Conservation (phyloP, 2,888 invertebrate genomes). For the Ophion costatus region DNA sequence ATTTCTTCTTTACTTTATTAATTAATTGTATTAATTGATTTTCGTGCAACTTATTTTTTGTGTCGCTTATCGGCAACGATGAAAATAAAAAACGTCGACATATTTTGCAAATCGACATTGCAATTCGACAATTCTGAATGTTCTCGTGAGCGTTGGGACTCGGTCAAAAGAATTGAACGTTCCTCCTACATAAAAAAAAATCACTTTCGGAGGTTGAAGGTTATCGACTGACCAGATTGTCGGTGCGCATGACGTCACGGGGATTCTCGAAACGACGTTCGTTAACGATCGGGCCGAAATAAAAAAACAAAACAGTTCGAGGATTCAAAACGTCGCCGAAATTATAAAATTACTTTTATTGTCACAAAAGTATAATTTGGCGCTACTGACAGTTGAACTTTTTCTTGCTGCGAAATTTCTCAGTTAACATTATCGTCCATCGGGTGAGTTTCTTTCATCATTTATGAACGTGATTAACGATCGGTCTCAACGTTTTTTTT, state of each 20-base stretch:
- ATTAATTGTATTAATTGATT: too few relatives aligned
- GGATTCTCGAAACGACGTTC: too few relatives aligned
- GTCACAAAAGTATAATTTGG: background rate
- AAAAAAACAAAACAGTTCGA: too few relatives aligned
- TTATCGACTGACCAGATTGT: background rate
- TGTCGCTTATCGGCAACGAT: too few relatives aligned
- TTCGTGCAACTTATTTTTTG: too few relatives aligned
- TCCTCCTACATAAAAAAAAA: too few relatives aligned
- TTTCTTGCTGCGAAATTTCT: background rate
- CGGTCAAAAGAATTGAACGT: background rate
- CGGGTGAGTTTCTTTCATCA: slow-evolving; percentile 5
- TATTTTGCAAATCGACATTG: too few relatives aligned
- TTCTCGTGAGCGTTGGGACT: background rate
- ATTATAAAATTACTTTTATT: background rate
- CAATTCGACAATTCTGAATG: too few relatives aligned
- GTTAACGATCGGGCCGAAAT: too few relatives aligned
- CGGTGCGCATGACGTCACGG: background rate
- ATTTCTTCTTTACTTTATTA: too few relatives aligned
- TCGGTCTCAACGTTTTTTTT: background rate
- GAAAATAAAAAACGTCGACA: too few relatives aligned
- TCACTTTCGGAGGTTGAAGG: background rate
- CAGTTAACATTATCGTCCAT: background rate
- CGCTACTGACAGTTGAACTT: background rate
- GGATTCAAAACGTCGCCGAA: background rate
- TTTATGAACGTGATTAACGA: background rate